These are phyloP conservation scores for Sorex araneus DNA, from an alignment of 2,113 vertebrate genomes.

Conservation along the genomic window DNA sequence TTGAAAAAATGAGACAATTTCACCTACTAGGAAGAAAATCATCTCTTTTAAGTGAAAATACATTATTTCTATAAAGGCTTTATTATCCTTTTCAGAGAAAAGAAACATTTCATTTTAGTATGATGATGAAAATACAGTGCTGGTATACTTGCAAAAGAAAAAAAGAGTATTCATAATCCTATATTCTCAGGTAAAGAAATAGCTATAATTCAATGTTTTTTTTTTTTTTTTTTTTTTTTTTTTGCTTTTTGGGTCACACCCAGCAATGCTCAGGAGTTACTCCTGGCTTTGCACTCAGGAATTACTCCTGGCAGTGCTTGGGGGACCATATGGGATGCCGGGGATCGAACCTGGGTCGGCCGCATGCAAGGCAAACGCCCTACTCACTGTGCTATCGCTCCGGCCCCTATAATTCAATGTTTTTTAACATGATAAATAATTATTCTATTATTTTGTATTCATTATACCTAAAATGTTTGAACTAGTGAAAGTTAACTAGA, in stretches of 20 bases:
- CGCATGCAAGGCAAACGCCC: no score
- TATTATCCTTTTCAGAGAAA: neutral
- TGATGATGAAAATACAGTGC: neutral
- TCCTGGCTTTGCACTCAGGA: no score
- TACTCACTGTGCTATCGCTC: no score
- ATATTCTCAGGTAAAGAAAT: neutral
- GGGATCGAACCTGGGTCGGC: no score
- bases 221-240: no score
- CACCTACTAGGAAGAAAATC: slow-evolving; percentile 20
- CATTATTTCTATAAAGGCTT: slow-evolving; percentile 32
- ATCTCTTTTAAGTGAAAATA: slow-evolving; percentile 14
- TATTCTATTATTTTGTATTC: neutral
- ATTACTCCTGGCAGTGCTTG: no score
- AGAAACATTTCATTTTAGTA: neutral
- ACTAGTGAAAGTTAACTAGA: neutral
- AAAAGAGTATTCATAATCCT: neutral
- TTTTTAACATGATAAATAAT: neutral
- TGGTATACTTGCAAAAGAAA: neutral
- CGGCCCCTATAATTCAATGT: no score
- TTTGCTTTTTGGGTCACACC: no score
- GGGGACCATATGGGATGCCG: no score
- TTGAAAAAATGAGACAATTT: slow-evolving; percentile 57
- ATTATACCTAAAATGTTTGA: slow-evolving; percentile 2
- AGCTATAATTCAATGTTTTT: neutral
- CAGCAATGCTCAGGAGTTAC: no score